Base-by-base conservation (phyloP, 2,888 invertebrate genomes). In the Andrena trimmerana region DNA sequence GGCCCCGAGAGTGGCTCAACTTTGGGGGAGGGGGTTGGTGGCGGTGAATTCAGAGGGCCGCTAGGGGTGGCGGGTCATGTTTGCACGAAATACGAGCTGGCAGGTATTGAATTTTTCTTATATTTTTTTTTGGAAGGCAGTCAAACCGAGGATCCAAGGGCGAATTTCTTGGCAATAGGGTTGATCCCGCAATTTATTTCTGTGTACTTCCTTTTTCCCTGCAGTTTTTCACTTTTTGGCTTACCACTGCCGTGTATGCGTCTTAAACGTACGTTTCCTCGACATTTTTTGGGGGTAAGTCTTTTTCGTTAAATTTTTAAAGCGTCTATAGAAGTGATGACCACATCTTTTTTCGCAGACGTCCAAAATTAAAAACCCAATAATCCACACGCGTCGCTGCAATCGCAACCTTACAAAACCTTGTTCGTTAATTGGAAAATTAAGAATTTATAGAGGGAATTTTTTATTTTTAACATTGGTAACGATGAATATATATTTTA, bases 51-150 rank as follows among this genome's bases (percentile, higher is more conserved):
- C 62, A 57, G 50, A 50, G 77, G 86, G 76, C 70, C 52, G 73
- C 36, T 24, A 69, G 57, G 36, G 24, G 59, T 52, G 65, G 36
- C 60, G 78, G 54, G 48, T 75, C 72, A 62, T 67, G 74, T 85
- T 86, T 74, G 57, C 76, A 52, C 83, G 76, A 85, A 76, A 83
- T 80, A 83, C 79, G 76, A 29, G 31, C 77, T 62, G 83, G 65
- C 83, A 75, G 74, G 29, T 83, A 83, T 86, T 78, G 86, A 83
- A 86, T 83, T 77, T 85, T 78, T 66, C 74, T 68, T 68, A 50
- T 36, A 62, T 71, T 29, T 66, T 33, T 71, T 50, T 42, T 65
- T 36, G 66, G 33, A 62, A 68, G 71, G 54, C 72, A 62, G 52
- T 8, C 54, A 52, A 78, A 70, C 63, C 75, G 59, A 60, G 69